These are phyloP conservation scores for Petrocephalus sullivani DNA, from an alignment of 2,797 vertebrate genomes.

Conservation along the genomic window DNA sequence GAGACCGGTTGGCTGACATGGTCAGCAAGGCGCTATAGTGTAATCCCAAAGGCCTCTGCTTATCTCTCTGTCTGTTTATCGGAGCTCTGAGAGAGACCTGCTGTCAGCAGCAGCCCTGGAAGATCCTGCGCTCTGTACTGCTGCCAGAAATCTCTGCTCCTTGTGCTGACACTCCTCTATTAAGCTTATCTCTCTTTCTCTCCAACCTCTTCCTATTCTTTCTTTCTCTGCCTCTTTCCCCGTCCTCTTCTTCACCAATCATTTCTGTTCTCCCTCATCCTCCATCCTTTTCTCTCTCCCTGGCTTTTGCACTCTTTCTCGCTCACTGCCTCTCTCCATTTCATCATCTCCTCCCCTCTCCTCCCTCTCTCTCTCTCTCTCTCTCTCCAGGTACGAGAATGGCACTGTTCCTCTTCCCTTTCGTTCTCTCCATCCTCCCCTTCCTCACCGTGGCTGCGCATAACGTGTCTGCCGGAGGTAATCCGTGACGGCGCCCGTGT, in stretches of 20 bases:
- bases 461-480: conserved; percentile 58
- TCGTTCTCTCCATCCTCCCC: conserved; percentile 35
- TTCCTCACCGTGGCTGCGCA: conserved; percentile 42
- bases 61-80: not conserved
- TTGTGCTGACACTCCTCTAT: not conserved
- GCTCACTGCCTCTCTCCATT: not conserved
- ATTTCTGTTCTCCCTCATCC: not conserved
- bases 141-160: not conserved
- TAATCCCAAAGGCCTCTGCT: not conserved
- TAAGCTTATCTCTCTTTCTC: not conserved
- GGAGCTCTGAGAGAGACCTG: not conserved
- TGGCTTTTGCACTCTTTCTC: conserved; percentile 26
- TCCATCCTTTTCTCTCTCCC: conserved; percentile 17
- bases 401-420: conserved; percentile 40
- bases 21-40: not conserved
- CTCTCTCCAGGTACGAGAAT: conserved; percentile 51
- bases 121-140: not conserved
- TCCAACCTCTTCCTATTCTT: not conserved
- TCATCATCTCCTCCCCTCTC: not conserved
- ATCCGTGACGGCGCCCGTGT: conserved; percentile 25
- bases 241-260: not conserved
- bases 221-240: not conserved
- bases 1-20: not conserved
- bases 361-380: conserved; percentile 24
- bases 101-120: no score